Conservation (phyloP, 2,113 vertebrate species). For the Corythoichthys intestinalis region DNA sequence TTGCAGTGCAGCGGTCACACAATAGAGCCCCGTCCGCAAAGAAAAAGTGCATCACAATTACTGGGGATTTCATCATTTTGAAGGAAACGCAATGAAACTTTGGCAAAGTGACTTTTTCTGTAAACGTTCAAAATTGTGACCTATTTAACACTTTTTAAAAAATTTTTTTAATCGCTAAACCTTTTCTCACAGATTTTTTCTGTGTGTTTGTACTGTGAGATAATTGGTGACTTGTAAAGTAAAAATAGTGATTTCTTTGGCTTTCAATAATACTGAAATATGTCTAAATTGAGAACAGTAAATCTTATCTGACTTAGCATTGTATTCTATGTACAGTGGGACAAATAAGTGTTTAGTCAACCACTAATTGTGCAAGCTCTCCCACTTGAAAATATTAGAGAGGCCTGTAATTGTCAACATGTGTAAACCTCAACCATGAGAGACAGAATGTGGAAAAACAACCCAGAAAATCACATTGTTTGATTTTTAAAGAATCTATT, state of each 20-base stretch:
- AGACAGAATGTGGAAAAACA: no score
- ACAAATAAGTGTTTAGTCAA: no score
- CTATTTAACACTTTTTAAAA: neutral
- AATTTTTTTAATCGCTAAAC: neutral
- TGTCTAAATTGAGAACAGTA: neutral
- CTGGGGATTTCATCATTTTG: neutral
- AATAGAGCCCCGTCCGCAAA: neutral
- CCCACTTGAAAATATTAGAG: no score
- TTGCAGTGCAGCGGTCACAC: constrained; percentile 22
- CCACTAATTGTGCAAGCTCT: no score
- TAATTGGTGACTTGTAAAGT: neutral
- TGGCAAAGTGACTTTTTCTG: neutral
- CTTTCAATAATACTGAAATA: constrained; percentile 38
- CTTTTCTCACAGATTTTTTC: neutral
- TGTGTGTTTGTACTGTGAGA: neutral
- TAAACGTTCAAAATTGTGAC: neutral
- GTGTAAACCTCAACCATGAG: no score
- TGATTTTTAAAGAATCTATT: no score
- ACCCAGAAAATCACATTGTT: no score
- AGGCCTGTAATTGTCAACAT: no score
- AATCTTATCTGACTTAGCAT: neutral
- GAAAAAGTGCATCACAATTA: constrained; percentile 12
- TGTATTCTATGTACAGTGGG: neutral
- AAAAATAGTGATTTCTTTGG: neutral
- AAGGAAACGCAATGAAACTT: neutral